Conservation (phyloP, 2,113 vertebrate species). For the Puma concolor region DNA sequence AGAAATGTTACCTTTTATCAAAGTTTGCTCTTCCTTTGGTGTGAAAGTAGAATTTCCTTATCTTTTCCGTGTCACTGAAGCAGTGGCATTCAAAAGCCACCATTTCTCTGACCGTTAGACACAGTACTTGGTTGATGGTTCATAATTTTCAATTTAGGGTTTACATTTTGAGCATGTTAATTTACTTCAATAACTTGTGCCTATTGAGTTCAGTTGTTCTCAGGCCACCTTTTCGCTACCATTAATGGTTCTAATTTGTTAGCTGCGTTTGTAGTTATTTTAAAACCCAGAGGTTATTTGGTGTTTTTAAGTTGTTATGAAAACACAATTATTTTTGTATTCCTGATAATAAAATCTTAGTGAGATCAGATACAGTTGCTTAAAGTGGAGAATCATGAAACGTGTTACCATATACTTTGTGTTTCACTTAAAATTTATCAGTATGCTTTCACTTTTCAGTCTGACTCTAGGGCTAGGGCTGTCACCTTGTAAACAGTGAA, state of each 20-base stretch:
- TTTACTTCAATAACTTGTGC: neutral
- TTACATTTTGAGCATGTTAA: constrained; percentile 8
- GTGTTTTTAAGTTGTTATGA: neutral
- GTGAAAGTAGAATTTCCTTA: neutral
- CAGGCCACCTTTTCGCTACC: neutral
- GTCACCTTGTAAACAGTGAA: neutral
- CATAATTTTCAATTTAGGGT: neutral
- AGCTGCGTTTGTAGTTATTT: neutral
- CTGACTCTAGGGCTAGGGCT: neutral
- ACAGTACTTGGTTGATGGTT: neutral
- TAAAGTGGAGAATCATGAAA: neutral
- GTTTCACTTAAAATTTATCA: neutral
- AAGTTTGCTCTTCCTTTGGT: neutral
- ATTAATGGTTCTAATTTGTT: neutral
- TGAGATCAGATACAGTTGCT: neutral
- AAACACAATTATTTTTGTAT: neutral
- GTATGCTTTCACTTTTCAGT: neutral
- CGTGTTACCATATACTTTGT: neutral
- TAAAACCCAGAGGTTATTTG: neutral
- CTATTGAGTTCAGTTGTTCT: neutral
- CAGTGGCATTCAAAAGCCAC: neutral
- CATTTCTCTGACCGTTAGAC: neutral
- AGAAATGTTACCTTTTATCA: neutral
- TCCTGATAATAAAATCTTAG: neutral
- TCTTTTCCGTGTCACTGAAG: neutral